Evolutionary conservation across 2,113 vertebrate genomes (phyloP), one percentile per base, ranked within the genome.

Genomic region (Scatophagus argus): DNA sequence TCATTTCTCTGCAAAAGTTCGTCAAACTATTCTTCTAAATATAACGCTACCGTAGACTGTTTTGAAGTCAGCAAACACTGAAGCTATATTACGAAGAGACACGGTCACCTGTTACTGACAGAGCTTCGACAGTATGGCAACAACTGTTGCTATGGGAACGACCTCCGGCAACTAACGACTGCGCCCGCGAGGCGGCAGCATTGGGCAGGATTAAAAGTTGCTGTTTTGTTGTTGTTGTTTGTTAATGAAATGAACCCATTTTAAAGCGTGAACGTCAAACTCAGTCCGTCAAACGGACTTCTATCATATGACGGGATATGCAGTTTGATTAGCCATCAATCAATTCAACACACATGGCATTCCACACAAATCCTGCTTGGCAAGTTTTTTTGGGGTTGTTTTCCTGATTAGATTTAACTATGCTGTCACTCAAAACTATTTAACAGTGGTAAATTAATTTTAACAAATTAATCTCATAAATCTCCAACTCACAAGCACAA

Each of bases 71-170:
- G 9, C 21, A 1, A 21, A 36, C 1, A 10, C 27, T 71, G 17
- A n/a, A 25, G 7, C 3, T 1, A 27, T 38, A 3, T 16, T 9
- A 36, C 3, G 19, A 10, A 3, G 29, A 56, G 17, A 8, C 39
- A 27, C 0, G 0, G 25, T 32, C 82, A 84, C 25, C 79, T 88
- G 78, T 66, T 82, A 1, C 31, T 25, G 84, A 67, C 84, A 52
- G n/a, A 1, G 68, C 29, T 7, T 1, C 46, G 6, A 4, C 13
- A 1, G 6, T 29, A 10, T 16, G 1, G 29, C 32, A n/a, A n/a
- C 34, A 25, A 4, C 11, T 1, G 90, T 89, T 85, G n/a, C 86
- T 10, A 74, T 85, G 59, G 88, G 68, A 86, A 91, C 90, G 34
- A n/a, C 12, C 0, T 7, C 2, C 34, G 3, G 47, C 25, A 13